Percentiles rank a stretch among this genome's conserved stretches.
phyloP scores from a whole-genome alignment of 2,113 vertebrate species.

The Gavialis gangeticus region DNA sequence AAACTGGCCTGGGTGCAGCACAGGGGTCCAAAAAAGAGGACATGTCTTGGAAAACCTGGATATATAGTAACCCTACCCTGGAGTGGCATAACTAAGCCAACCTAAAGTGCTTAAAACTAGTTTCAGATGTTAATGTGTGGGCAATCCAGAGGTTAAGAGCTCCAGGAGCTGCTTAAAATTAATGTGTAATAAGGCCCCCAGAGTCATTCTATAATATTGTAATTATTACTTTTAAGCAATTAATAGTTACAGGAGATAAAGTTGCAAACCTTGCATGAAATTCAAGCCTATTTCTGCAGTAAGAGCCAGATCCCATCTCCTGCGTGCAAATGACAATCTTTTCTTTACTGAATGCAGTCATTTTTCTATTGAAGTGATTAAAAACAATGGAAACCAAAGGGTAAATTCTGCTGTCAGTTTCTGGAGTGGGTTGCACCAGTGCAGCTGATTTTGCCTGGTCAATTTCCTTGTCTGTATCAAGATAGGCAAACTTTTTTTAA shows the following conservation, averaged over 20 bases:
- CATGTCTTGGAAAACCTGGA: too few species aligned
- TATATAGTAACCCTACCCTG: too few species aligned
- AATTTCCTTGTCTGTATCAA: not conserved
- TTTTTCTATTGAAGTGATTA: not conserved
- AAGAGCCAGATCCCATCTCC: not conserved
- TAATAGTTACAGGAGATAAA: not conserved
- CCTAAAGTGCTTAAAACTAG: too few species aligned
- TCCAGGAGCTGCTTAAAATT: too few species aligned
- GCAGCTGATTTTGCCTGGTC: not conserved
- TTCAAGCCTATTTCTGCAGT: not conserved
- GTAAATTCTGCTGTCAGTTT: not conserved
- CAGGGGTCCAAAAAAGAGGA: too few species aligned
- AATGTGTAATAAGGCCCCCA: not conserved
- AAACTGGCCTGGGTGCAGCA: too few species aligned
- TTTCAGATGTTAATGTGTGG: too few species aligned
- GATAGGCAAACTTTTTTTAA: not conserved
- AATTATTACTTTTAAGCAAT: not conserved
- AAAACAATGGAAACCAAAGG: not conserved
- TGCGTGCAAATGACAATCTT: not conserved
- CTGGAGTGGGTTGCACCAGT: not conserved
- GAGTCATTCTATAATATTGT: not conserved
- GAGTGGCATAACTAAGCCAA: too few species aligned
- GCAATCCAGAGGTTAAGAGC: too few species aligned
- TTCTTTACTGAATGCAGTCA: not conserved
- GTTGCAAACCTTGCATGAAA: not conserved